Evolutionary conservation across 2,113 vertebrate species (phyloP).

Genomic region (Marmota flaviventris): DNA sequence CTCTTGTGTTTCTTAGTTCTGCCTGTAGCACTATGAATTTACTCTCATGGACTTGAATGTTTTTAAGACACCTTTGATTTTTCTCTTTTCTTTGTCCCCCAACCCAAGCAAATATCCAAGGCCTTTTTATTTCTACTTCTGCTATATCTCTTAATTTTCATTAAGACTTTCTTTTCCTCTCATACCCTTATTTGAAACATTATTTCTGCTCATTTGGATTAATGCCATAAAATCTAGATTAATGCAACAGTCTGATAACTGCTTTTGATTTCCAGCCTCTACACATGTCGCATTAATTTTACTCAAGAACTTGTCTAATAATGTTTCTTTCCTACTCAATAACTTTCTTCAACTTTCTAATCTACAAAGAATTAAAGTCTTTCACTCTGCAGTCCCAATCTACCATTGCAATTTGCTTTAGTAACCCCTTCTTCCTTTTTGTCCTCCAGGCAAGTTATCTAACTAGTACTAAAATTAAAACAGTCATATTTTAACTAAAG

Average conservation of each 20-base stretch:
- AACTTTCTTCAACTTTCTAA: constrained; percentile 6
- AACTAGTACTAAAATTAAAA: constrained; percentile 7
- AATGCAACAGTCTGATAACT: neutral
- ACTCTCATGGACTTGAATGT: neutral
- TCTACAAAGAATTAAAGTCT: neutral
- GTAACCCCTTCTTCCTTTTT: neutral
- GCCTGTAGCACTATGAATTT: neutral
- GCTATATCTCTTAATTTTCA: neutral
- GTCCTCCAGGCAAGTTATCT: constrained; percentile 7
- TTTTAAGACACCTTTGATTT: constrained; percentile 6
- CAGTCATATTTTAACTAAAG: constrained; percentile 28
- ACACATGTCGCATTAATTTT: constrained; percentile 13
- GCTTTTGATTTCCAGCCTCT: neutral
- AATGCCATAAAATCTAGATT: neutral
- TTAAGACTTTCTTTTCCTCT: neutral
- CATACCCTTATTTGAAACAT: neutral
- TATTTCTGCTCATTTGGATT: neutral
- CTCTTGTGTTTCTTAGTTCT: neutral
- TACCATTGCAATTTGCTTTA: neutral
- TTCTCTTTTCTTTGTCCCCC: neutral
- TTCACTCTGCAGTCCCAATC: neutral
- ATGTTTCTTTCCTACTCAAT: neutral
- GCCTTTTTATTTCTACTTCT: constrained; percentile 25
- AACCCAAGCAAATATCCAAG: neutral
- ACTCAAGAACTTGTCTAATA: neutral